Conservation (phyloP, 2,113 vertebrate species). For the Anser cygnoides region DNA sequence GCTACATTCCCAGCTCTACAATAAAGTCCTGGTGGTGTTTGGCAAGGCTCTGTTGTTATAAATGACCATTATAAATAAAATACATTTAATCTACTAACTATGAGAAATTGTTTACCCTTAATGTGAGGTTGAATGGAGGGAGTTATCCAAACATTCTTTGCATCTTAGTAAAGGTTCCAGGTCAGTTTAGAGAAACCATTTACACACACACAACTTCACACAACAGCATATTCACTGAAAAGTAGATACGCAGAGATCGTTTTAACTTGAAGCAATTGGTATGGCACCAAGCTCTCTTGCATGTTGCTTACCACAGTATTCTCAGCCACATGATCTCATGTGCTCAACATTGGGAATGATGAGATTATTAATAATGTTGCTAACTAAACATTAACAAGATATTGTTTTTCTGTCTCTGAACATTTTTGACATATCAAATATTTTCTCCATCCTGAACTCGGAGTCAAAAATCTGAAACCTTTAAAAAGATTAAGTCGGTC, state of each 20-base stretch:
- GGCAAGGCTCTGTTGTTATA: neutral
- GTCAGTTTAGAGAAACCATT: neutral
- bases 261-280: neutral
- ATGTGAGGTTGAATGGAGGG: neutral
- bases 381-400: neutral
- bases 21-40: neutral
- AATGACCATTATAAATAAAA: neutral
- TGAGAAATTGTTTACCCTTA: neutral
- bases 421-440: neutral
- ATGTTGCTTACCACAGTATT: neutral
- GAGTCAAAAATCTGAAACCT: neutral
- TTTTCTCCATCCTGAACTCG: neutral
- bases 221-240: neutral
- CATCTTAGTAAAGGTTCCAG: neutral
- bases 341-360: neutral
- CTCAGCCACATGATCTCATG: neutral
- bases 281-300: neutral
- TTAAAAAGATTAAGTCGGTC: neutral
- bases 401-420: neutral
- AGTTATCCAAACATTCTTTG: neutral
- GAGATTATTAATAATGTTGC: neutral
- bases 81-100: neutral
- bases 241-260: neutral
- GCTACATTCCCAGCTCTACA: neutral
- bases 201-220: neutral